Percentiles rank a stretch among this genome's conserved stretches.
These are phyloP conservation scores for Sesamia nonagrioides DNA, from an alignment of 1,140 invertebrate species.

Conservation along the genomic window DNA sequence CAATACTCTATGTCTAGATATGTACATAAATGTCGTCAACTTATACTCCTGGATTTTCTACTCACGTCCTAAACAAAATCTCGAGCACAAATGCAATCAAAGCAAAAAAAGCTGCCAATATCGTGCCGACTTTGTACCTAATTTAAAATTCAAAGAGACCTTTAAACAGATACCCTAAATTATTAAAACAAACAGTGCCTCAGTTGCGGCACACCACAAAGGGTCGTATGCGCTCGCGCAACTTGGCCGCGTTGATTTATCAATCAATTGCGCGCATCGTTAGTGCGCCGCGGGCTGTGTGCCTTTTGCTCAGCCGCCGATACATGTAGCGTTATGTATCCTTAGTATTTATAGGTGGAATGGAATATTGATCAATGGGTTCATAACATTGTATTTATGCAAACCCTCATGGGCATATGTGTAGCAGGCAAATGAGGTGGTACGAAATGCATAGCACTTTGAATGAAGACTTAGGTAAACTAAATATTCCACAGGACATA, in stretches of 20 bases:
- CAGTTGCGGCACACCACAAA: conserved; percentile 57
- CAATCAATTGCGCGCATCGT: conserved; percentile 73
- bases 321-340: conserved; percentile 15
- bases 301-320: conserved; percentile 44
- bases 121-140: conserved; percentile 12
- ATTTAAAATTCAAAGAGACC: conserved; percentile 23
- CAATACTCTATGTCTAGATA: too few species aligned
- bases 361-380: conserved; percentile 4
- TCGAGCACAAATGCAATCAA: background rate
- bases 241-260: conserved; percentile 65
- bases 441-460: background rate
- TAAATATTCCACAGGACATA: too few species aligned
- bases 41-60: too few species aligned
- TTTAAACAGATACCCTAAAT: conserved; percentile 37
- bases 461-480: background rate
- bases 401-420: conserved; percentile 13
- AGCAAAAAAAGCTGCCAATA: background rate
- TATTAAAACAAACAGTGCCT: conserved; percentile 34
- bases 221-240: conserved; percentile 45
- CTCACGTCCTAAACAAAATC: background rate
- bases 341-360: conserved; percentile 1
- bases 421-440: background rate
- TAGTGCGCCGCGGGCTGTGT: conserved; percentile 64
- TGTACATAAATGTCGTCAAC: too few species aligned
- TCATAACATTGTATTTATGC: conserved; percentile 6